Base-by-base conservation (phyloP, 2,797 vertebrate species). In the Coccyzus lansbergi region DNA sequence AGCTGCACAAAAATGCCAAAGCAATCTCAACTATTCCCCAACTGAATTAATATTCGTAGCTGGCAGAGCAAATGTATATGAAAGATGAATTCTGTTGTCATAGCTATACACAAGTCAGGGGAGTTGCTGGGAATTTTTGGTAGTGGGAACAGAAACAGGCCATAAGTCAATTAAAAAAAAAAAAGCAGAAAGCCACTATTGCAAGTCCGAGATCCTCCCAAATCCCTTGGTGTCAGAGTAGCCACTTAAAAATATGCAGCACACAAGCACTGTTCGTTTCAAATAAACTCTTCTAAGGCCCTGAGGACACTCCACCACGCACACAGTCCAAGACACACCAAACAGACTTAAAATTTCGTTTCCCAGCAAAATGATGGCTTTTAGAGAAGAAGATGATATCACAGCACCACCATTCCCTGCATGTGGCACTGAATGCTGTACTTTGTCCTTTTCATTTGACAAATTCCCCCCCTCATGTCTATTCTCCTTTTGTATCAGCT, bases 141-240 rank as follows among this genome's bases (percentile, higher is more conserved):
- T 22, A 82, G 33, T 34, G 44, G 46, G 60, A 92, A 91, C 19
- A 92, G 71, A 88, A 87, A 88, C 78, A 87, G 78, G 92, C 81
- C 60, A 5, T 2, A 2, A 86, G 29, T 79, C 51, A 68, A 53
- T 44, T n/a, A n/a, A n/a, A n/a, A 38, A 5, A 51, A 70, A 38
- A 65, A 58, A 21, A 12, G 19, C 55, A 90, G 34, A 82, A 92
- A 86, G 58, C 34, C 24, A 44, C 38, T 26, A 48, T 24, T 89
- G 17, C 55, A 84, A 84, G 34, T 56, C 44, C 31, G 62, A 81
- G 3, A 58, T 40, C 58, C 42, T 88, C 63, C 74, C 48, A 83
- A 76, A 7, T 12, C 12, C 17, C 51, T 7, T 56, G 28, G 19
- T 44, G 42, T 58, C 67, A 42, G 13, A 79, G 52, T 7, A 82